Evolutionary conservation across 1,140 invertebrate species (phyloP), one percentile per base, ranked within the genome.

Genomic region (Ruditapes philippinarum): DNA sequence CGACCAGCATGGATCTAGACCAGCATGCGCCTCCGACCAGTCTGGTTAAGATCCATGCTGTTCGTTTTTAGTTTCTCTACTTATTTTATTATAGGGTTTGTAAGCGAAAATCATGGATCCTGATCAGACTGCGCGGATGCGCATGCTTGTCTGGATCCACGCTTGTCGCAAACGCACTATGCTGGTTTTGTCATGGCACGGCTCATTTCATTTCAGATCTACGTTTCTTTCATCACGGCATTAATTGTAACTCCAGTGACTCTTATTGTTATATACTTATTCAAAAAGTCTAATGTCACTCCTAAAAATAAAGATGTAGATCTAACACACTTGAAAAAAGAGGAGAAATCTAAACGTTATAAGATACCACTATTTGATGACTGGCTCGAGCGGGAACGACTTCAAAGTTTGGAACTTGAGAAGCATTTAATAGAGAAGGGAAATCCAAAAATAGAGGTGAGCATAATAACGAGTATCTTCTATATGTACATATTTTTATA

Each of bases 171-270:
- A n/a, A n/a, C n/a, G n/a, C n/a, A n/a, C n/a, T n/a, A n/a, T n/a
- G n/a, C n/a, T n/a, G n/a, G n/a, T n/a, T n/a, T n/a, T n/a, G n/a
- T n/a, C n/a, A n/a, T n/a, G n/a, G n/a, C n/a, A n/a, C n/a, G n/a
- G n/a, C n/a, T n/a, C n/a, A n/a, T n/a, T n/a, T n/a, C n/a, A n/a
- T 65, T 65, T 65, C 60, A 68, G 65, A 68, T 68, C 28, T 68
- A 68, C 19, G n/a, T 38, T 19, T 68, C 65, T 28, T 68, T 68
- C 1, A 28, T 68, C 1, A 31, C 31, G 7, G 65, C 65, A 12
- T 22, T 68, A 1, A 68, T 68, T 5, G 36, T 38, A 11, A 68
- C 65, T 33, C 65, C 65, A 5, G 25, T n/a, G 14, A 68, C 65
- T 17, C 9, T 68, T 33, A 2, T 68, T 31, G 11, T 68, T 14